phyloP scores from a whole-genome alignment of 2,888 invertebrate species.

The Ellobium chinense region DNA sequence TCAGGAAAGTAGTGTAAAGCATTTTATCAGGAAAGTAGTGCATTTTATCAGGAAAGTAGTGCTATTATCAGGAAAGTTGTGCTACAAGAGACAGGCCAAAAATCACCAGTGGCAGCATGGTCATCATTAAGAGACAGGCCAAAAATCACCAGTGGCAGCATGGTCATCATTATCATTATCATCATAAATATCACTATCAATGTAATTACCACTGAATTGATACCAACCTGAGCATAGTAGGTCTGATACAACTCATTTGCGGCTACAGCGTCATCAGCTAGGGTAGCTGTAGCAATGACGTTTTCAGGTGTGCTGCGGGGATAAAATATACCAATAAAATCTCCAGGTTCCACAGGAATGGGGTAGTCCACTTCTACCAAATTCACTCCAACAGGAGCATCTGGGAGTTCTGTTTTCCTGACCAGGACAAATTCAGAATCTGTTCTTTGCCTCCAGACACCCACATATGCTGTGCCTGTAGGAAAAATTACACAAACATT shows the following conservation, averaged over 20 bases:
- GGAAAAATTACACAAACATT: too few species aligned
- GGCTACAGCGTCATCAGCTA: slow-evolving; percentile 56
- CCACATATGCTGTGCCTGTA: slow-evolving; percentile 61
- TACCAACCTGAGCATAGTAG: slow-evolving; percentile 57
- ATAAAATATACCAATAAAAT: slow-evolving; percentile 76
- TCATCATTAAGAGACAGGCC: too few species aligned
- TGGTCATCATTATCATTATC: too few species aligned
- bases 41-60: too few species aligned
- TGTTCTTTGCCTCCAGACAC: slow-evolving; percentile 69
- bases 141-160: too few species aligned
- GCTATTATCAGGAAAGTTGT: too few species aligned
- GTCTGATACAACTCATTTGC: slow-evolving; percentile 67
- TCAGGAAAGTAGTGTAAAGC: too few species aligned
- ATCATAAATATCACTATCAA: too few species aligned
- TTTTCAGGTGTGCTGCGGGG: slow-evolving; percentile 59
- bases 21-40: too few species aligned
- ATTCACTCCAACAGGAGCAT: slow-evolving; percentile 59
- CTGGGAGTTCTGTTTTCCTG: slow-evolving; percentile 60
- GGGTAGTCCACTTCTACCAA: slow-evolving; percentile 56
- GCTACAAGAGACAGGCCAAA: too few species aligned
- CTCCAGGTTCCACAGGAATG: slow-evolving; percentile 68
- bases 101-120: too few species aligned
- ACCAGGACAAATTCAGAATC: slow-evolving; percentile 64
- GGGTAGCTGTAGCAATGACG: slow-evolving; percentile 65
- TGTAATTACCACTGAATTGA: too few species aligned